Conservation (phyloP, 2,113 vertebrate genomes). For the Podarcis muralis region DNA sequence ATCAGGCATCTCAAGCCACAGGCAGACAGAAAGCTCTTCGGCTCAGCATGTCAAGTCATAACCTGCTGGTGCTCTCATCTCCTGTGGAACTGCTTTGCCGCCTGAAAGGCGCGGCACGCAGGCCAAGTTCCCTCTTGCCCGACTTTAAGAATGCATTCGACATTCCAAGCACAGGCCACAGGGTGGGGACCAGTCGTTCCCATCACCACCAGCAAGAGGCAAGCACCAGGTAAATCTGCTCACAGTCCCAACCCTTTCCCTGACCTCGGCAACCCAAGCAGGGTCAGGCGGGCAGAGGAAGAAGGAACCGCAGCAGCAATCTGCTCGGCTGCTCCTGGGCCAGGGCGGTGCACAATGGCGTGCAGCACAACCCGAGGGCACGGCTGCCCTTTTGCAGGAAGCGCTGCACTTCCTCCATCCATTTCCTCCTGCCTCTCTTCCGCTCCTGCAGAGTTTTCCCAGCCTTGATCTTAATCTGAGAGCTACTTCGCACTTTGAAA, state of each 20-base stretch:
- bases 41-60: constrained; percentile 10
- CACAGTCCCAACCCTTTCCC: constrained; percentile 48
- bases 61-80: not conserved
- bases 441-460: constrained; percentile 2
- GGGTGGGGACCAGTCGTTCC: constrained; percentile 61
- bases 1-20: not conserved
- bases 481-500: not conserved
- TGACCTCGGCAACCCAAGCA: constrained; percentile 27
- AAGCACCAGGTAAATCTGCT: constrained; percentile 56
- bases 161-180: constrained; percentile 38
- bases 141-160: constrained; percentile 54
- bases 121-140: constrained; percentile 69
- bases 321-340: not conserved
- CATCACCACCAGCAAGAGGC: constrained; percentile 60
- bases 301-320: not conserved
- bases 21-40: not conserved
- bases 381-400: constrained; percentile 7
- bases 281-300: not conserved
- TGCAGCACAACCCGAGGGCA: not conserved
- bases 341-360: not conserved
- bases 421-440: constrained; percentile 17
- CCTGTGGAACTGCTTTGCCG: constrained; percentile 22
- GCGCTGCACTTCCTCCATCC: constrained; percentile 11
- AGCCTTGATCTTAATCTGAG: constrained; percentile 37
- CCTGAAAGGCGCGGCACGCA: not conserved